phyloP scores from a whole-genome alignment of 2,888 invertebrate genomes.

The Erpobdella octoculata region DNA sequence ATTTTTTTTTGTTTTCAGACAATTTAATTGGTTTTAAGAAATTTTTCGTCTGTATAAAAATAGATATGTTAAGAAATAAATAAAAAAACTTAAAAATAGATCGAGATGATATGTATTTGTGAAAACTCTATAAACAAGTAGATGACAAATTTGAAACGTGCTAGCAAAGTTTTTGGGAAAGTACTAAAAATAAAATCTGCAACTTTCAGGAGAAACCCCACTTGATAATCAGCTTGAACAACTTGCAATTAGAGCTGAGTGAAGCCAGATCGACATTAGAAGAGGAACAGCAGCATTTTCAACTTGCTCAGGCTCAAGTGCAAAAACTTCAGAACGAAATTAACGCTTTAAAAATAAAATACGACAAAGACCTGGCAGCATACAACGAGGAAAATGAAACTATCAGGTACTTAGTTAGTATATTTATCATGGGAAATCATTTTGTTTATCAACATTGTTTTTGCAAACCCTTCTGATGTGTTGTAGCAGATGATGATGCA shows the following conservation, averaged over 20 bases:
- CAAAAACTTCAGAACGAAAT: constrained; percentile 21
- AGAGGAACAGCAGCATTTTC: constrained; percentile 8
- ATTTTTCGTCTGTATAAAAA: too few species aligned
- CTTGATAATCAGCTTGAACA: not conserved
- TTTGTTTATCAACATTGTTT: not conserved
- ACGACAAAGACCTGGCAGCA: constrained; percentile 15
- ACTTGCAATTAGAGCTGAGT: constrained; percentile 5
- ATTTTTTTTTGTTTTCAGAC: too few species aligned
- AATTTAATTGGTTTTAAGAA: too few species aligned
- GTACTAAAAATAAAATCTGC: too few species aligned
- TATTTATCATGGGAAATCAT: not conserved
- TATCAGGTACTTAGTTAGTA: not conserved
- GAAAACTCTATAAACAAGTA: too few species aligned
- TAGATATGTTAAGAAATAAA: too few species aligned
- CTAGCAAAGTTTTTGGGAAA: too few species aligned
- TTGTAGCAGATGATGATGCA: too few species aligned
- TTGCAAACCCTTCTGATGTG: too few species aligned
- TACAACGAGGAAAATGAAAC: not conserved
- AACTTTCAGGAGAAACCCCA: constrained; percentile 16
- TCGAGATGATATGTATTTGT: too few species aligned
- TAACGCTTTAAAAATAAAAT: not conserved
- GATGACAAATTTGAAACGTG: too few species aligned
- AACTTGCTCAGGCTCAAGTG: constrained; percentile 8
- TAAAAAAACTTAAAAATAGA: too few species aligned
- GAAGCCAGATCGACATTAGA: not conserved